phyloP scores from a whole-genome alignment of 2,797 vertebrate genomes.

The Trichosurus vulpecula region DNA sequence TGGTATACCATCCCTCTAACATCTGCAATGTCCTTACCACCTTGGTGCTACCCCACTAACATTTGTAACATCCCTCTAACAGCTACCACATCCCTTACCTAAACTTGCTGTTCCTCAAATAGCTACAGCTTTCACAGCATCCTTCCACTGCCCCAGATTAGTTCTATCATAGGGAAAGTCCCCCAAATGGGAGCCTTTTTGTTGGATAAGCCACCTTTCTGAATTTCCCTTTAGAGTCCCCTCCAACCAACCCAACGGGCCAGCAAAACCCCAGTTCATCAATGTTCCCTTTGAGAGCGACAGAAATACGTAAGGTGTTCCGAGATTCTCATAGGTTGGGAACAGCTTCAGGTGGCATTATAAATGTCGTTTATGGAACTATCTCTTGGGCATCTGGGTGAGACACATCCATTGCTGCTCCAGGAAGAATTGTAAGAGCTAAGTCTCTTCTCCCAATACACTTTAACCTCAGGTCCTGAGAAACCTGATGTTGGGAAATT shows the following conservation, averaged over 20 bases:
- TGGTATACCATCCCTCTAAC: neutral
- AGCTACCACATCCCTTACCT: neutral
- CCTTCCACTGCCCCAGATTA: neutral
- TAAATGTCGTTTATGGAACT: neutral
- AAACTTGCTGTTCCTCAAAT: neutral
- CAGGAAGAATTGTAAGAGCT: neutral
- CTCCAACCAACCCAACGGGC: neutral
- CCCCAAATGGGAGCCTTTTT: neutral
- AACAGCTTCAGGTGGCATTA: neutral
- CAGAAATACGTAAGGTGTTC: neutral
- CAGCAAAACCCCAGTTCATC: neutral
- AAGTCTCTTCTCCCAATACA: neutral
- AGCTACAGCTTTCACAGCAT: neutral
- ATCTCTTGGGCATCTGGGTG: neutral
- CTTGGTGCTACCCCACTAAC: neutral
- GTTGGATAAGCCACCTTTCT: neutral
- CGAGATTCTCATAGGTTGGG: neutral
- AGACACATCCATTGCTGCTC: neutral
- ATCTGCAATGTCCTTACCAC: neutral
- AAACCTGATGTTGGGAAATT: neutral
- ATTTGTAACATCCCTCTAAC: neutral
- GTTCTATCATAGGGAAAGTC: neutral
- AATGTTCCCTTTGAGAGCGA: neutral
- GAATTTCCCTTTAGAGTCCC: neutral
- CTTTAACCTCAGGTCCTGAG: neutral